Base-by-base conservation (phyloP, 1,140 invertebrate genomes). In the Pseudachorutes palmiensis region DNA sequence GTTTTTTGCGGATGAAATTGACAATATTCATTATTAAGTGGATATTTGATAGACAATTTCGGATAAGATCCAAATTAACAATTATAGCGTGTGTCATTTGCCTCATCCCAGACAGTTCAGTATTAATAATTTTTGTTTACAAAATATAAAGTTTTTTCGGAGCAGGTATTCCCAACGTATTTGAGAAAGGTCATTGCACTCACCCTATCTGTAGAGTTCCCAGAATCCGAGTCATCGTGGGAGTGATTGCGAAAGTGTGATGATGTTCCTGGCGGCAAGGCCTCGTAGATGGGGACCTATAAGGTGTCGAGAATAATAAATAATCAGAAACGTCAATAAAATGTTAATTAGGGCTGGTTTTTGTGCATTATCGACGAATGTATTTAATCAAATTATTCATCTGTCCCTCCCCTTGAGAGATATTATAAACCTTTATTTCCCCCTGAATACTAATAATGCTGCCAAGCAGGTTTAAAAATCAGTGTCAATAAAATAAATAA, bases 191-290 rank as follows among this genome's bases (percentile, higher is more conserved):
- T n/a, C n/a, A n/a, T 45, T 9, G 36, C 36, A 45, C 51, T 58
- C 65, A 74, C 72, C 63, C 70, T 67, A 41, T 74, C 72, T 28
- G 70, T 68, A 12, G 72, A 74, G 61, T 74, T 70, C 24, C 72
- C 72, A 32, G 72, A 74, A 51, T 73, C 72, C 3, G 69, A 69
- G 49, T 70, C 72, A 41, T 70, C 72, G 45, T 67, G 33, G 31
- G 45, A 55, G 22, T 24, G 32, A 45, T 58, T 32, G 41, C 58
- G 57, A 16, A 58, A 51, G 57, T 65, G 64, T 58, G 70, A 49
- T 31, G 68, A 64, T 26, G 57, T 60, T 49, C 68, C 67, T 61
- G 71, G 30, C 48, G 71, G 64, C 33, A 72, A 61, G 48, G 64
- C 69, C 64, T 71, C 70, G 31, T 71, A 71, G 28, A 71, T 71